These are phyloP conservation scores for Platygyra sinensis DNA, from an alignment of 64 coral and sea anemone genomes.

Conservation along the genomic window DNA sequence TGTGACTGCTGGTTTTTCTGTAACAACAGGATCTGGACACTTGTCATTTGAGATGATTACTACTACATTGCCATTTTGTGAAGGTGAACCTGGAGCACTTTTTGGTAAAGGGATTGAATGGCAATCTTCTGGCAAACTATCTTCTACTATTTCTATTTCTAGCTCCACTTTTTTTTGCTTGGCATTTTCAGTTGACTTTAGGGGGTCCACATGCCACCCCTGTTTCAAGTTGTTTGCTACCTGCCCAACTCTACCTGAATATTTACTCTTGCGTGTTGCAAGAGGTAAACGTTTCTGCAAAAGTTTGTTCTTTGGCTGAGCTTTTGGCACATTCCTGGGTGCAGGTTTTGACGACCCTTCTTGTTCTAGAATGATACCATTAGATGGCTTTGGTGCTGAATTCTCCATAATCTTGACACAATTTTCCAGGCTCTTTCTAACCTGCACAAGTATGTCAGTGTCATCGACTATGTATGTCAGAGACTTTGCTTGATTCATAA, in stretches of 20 bases:
- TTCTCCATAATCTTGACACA: background rate
- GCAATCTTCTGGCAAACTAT: background rate
- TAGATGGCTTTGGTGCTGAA: background rate
- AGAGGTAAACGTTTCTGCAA: background rate
- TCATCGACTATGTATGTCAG: background rate
- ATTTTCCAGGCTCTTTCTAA: background rate
- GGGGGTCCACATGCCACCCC: conserved; percentile 5
- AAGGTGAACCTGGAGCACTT: background rate
- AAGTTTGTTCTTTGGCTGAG: background rate
- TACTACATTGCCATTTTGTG: background rate
- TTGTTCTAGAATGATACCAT: background rate
- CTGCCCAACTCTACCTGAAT: conserved; percentile 30
- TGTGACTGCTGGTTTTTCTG: background rate
- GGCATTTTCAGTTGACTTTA: background rate
- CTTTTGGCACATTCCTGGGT: background rate
- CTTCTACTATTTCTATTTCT: background rate
- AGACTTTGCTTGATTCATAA: background rate
- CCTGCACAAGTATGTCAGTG: background rate
- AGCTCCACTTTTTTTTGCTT: background rate
- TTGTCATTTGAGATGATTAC: background rate
- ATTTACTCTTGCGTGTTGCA: background rate
- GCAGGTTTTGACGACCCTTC: background rate
- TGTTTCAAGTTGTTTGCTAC: background rate
- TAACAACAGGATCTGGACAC: background rate
- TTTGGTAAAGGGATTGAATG: background rate